Percentiles rank a stretch among this genome's conserved stretches.
These are phyloP conservation scores for Xenopus tropicalis DNA, from an alignment of 2,113 vertebrate genomes.

Conservation along the genomic window DNA sequence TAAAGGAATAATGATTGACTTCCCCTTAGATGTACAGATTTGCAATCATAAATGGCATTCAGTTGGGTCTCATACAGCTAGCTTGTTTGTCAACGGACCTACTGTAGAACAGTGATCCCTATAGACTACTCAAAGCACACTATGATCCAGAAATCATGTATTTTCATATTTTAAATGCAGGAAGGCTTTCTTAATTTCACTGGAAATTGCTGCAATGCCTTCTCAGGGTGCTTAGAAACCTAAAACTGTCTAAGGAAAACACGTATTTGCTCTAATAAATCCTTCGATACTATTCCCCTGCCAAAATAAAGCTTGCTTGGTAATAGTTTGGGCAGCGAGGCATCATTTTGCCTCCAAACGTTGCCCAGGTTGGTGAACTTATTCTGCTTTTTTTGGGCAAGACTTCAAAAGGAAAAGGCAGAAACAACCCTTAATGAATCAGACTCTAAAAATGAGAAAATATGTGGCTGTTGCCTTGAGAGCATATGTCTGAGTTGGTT, in stretches of 20 bases:
- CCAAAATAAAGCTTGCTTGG: not conserved
- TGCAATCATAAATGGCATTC: too few relatives aligned
- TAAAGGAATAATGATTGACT: too few relatives aligned
- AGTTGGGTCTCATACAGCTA: too few relatives aligned
- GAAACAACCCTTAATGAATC: conserved; percentile 6
- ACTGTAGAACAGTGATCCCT: not conserved
- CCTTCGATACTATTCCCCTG: not conserved
- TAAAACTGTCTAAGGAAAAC: not conserved
- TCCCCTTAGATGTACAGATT: too few relatives aligned
- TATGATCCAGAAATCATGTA: not conserved
- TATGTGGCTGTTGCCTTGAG: not conserved
- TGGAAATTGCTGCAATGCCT: not conserved
- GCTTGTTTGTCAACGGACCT: too few relatives aligned
- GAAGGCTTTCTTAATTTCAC: not conserved
- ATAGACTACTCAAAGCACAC: not conserved
- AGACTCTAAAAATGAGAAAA: not conserved
- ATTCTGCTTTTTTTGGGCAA: not conserved
- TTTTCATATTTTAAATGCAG: not conserved
- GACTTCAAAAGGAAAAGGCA: not conserved
- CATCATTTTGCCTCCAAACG: not conserved
- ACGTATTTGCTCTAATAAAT: not conserved
- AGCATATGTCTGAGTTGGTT: not conserved
- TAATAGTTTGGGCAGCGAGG: not conserved
- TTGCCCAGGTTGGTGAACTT: not conserved
- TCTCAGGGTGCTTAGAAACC: not conserved